phyloP scores from a whole-genome alignment of 2,888 invertebrate genomes.

The Heliconius hortense region DNA sequence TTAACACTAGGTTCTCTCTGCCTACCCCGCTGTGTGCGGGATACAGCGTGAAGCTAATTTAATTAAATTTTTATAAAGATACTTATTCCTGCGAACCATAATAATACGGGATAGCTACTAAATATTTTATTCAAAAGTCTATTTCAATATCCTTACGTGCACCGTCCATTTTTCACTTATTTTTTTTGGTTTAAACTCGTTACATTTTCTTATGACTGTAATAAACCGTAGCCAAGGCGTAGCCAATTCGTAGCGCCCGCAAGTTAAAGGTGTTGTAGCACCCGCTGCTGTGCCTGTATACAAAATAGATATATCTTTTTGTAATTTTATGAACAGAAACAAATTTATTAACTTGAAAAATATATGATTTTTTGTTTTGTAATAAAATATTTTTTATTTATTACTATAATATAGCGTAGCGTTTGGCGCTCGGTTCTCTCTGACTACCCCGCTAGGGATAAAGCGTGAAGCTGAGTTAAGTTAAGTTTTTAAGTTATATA shows the following conservation, averaged over 20 bases:
- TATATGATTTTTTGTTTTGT: no score
- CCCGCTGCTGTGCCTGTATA: not conserved
- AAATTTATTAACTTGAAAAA: not conserved
- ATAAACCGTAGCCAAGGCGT: not conserved
- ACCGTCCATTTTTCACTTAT: not conserved
- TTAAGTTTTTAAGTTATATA: no score
- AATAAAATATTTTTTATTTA: no score
- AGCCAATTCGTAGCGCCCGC: not conserved
- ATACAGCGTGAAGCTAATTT: no score
- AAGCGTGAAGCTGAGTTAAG: no score
- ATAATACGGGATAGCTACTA: constrained; percentile 1
- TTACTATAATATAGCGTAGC: no score
- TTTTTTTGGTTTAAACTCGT: not conserved
- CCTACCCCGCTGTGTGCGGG: no score
- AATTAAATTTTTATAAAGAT: no score
- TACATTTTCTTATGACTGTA: not conserved
- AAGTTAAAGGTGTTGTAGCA: constrained; percentile 4
- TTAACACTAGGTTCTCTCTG: no score
- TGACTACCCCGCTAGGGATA: no score
- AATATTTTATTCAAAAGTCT: constrained; percentile 1
- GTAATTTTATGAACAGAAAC: not conserved
- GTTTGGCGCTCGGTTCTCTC: no score
- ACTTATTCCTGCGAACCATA: not conserved
- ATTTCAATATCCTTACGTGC: not conserved
- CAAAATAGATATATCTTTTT: not conserved